Conservation (phyloP, 2,113 vertebrate species). For the Thamnophis sirtalis region DNA sequence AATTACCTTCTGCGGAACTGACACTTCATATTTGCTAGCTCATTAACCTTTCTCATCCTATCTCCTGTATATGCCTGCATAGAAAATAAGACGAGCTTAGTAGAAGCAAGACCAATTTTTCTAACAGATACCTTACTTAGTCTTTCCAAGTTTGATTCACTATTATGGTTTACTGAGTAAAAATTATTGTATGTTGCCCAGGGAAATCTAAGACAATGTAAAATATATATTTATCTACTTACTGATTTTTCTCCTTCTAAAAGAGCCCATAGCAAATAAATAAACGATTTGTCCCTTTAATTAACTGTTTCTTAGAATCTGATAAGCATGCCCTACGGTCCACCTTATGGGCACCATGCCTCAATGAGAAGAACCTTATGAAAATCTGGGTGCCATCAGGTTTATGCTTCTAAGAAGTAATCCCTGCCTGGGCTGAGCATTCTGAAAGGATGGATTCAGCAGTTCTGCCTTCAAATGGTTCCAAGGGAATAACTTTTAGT, state of each 20-base stretch:
- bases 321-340: not conserved
- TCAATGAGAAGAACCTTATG: not conserved
- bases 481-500: not conserved
- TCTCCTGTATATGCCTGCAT: not conserved
- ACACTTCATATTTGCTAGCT: not conserved
- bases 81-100: not conserved
- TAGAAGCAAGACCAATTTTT: not conserved
- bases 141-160: not conserved
- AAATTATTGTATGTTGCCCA: not conserved
- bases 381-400: not conserved
- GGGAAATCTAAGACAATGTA: not conserved
- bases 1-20: not conserved
- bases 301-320: not conserved
- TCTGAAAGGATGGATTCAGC: not conserved
- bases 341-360: not conserved
- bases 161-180: not conserved
- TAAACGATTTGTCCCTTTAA: not conserved
- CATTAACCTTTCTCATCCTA: not conserved
- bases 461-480: not conserved
- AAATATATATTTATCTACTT: not conserved
- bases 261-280: not conserved
- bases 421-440: not conserved
- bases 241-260: not conserved
- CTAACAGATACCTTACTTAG: not conserved
- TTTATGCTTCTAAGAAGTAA: not conserved